phyloP scores from a whole-genome alignment of 1,140 invertebrate species.

The Megalopta genalis region DNA sequence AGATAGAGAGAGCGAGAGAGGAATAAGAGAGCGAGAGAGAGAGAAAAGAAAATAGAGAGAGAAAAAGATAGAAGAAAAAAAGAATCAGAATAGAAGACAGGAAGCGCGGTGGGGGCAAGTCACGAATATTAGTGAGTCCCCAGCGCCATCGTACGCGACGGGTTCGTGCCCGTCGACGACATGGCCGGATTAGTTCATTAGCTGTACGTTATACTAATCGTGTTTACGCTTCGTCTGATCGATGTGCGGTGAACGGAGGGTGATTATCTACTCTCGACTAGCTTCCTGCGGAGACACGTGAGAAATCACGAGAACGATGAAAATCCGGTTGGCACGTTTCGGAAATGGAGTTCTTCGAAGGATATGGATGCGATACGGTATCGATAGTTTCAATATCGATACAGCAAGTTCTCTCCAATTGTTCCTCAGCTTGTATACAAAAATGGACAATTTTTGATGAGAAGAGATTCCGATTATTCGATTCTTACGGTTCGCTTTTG shows the following conservation, averaged over 20 bases:
- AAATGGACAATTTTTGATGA: no score
- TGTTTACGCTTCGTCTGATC: constrained; percentile 69
- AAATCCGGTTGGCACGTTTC: constrained; percentile 1
- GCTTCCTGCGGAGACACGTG: constrained; percentile 50
- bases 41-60: constrained; percentile 12
- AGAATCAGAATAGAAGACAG: constrained; percentile 5
- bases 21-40: constrained; percentile 14
- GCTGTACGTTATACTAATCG: constrained; percentile 70
- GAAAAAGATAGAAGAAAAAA: neutral
- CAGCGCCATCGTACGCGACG: constrained; percentile 9
- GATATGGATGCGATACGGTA: no score
- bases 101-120: neutral
- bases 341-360: neutral
- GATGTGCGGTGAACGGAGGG: constrained; percentile 58
- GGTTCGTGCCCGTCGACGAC: constrained; percentile 65
- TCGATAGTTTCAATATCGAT: no score
- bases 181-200: constrained; percentile 71
- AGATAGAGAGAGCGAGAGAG: no score
- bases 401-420: no score
- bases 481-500: no score
- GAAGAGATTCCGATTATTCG: no score
- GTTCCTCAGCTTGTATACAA: no score
- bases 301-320: constrained; percentile 46
- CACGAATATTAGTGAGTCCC: constrained; percentile 21
- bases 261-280: constrained; percentile 56